Evolutionary conservation across 1,140 invertebrate species (phyloP).

Genomic region (Bombyx mori): ASM3026992v2 NC_085110.1:7501501-7502000

Average conservation of each 20-base stretch:
- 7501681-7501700: slow-evolving; percentile 76
- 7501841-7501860: slow-evolving; percentile 74
- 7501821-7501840: slow-evolving; percentile 83
- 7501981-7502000: too few species aligned
- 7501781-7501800: slow-evolving; percentile 85
- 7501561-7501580: too few species aligned
- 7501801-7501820: slow-evolving; percentile 88
- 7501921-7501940: slow-evolving; percentile 76
- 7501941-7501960: not conserved
- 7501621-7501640: too few species aligned
- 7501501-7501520: too few species aligned
- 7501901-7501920: slow-evolving; percentile 82
- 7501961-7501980: not conserved
- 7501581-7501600: too few species aligned
- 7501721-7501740: slow-evolving; percentile 85
- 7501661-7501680: too few species aligned
- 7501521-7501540: too few species aligned
- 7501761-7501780: slow-evolving; percentile 80
- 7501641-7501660: too few species aligned
- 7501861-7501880: slow-evolving; percentile 76
- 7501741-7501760: slow-evolving; percentile 84
- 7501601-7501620: too few species aligned
- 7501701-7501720: slow-evolving; percentile 88
- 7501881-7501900: slow-evolving; percentile 83
- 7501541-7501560: too few species aligned